These are phyloP conservation scores for Achroia grisella DNA, from an alignment of 1,140 invertebrate genomes.

Conservation along the genomic window DNA sequence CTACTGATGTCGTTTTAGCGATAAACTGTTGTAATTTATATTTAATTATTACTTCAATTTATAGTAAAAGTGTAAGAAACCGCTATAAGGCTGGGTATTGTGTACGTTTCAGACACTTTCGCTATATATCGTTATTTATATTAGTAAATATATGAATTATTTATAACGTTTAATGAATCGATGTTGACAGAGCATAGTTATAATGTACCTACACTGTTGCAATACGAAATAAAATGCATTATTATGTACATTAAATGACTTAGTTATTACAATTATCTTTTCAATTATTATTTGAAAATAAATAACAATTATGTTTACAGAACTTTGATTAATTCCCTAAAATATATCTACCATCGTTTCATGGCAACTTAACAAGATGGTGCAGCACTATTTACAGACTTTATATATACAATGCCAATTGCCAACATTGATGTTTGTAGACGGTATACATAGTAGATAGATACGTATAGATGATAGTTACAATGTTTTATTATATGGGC, in stretches of 20 bases:
- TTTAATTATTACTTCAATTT: neutral
- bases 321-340: neutral
- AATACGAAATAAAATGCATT: constrained; percentile 33
- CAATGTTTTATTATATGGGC: no score
- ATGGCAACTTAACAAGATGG: no score
- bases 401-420: no score
- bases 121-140: constrained; percentile 8
- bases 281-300: constrained; percentile 1
- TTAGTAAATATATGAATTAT: constrained; percentile 9
- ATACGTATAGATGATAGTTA: no score
- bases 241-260: constrained; percentile 15
- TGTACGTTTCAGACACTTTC: constrained; percentile 27
- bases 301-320: neutral
- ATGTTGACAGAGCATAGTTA: constrained; percentile 3
- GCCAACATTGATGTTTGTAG: no score
- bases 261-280: constrained; percentile 4
- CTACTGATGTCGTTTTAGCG: no score
- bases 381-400: no score
- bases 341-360: no score
- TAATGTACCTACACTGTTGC: constrained; percentile 20
- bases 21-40: neutral
- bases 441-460: no score
- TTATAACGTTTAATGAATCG: constrained; percentile 7
- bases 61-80: constrained; percentile 25
- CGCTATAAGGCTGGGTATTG: constrained; percentile 29